A percentile compares a stretch with the other conserved stretches of the same genome.
Conservation (phyloP, 2,113 vertebrate species). For the Mesoclemmys tuberculata region DNA sequence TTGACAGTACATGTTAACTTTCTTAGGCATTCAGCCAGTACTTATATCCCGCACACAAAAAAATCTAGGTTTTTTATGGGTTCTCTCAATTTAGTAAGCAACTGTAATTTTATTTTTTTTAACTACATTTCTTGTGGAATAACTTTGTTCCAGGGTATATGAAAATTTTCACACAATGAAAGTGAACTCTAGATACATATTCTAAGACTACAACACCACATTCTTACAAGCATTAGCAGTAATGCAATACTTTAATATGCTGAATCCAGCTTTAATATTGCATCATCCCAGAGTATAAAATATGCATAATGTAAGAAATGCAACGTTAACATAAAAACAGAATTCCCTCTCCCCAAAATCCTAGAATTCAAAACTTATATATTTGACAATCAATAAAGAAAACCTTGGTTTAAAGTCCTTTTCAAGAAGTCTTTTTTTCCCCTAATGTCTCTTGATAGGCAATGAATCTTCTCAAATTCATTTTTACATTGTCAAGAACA, state of each 20-base stretch:
- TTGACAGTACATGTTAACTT: neutral
- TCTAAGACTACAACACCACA: neutral
- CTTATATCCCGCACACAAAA: neutral
- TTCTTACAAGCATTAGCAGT: neutral
- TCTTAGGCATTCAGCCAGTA: neutral
- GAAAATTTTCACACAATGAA: neutral
- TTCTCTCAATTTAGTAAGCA: neutral
- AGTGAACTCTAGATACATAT: neutral
- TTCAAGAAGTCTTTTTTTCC: constrained; percentile 76
- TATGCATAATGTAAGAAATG: constrained; percentile 20
- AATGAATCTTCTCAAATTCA: constrained; percentile 95
- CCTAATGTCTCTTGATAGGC: constrained; percentile 89
- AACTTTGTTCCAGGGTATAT: neutral
- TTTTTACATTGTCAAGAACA: constrained; percentile 94
- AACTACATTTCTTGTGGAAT: neutral
- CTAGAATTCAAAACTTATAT: constrained; percentile 24
- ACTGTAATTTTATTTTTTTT: neutral
- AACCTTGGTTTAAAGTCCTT: constrained; percentile 52
- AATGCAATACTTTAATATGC: fast-evolving
- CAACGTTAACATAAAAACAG: constrained; percentile 21
- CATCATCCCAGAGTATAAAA: constrained; percentile 50
- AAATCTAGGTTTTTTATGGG: neutral
- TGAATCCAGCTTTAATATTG: constrained; percentile 15
- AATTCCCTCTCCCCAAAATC: neutral
- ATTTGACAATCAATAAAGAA: constrained; percentile 30